phyloP scores from a whole-genome alignment of 1,140 invertebrate species.

The Hylaeus anthracinus region DNA sequence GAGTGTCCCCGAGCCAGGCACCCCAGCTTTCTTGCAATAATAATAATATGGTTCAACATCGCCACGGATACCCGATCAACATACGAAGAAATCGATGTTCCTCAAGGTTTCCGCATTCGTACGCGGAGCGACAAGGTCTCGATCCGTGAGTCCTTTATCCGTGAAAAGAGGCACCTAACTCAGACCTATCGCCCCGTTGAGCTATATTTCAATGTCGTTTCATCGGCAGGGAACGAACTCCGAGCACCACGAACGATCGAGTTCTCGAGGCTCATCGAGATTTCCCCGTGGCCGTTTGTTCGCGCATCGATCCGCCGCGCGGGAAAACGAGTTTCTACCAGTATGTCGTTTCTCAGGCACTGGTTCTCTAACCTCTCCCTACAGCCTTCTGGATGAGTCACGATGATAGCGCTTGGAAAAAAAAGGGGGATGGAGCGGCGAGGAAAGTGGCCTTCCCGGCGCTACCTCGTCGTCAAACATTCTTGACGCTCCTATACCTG shows the following conservation, averaged over 20 bases:
- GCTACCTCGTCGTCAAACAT: background rate
- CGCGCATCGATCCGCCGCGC: slow-evolving; percentile 36
- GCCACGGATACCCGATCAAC: no score
- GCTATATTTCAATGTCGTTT: background rate
- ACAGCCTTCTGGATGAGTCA: slow-evolving; percentile 65
- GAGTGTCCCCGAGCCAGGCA: no score
- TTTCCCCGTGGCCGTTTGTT: slow-evolving; percentile 29
- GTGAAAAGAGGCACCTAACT: background rate
- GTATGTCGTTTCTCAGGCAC: slow-evolving; percentile 27
- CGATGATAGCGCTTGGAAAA: slow-evolving; percentile 57
- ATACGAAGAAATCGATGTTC: background rate
- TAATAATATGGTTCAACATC: no score
- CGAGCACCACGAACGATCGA: background rate
- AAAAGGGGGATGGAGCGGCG: slow-evolving; percentile 55
- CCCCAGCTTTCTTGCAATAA: no score
- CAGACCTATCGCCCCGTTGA: no score
- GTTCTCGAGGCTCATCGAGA: background rate
- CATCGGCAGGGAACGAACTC: background rate
- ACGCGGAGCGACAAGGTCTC: background rate
- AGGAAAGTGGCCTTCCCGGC: slow-evolving; percentile 60
- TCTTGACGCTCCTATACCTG: slow-evolving; percentile 9
- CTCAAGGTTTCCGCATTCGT: background rate
- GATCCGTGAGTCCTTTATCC: slow-evolving; percentile 1
- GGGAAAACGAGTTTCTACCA: slow-evolving; percentile 49
- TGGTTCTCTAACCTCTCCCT: slow-evolving; percentile 16